Percentiles rank a stretch among this genome's conserved stretches.
phyloP scores from a whole-genome alignment of 2,113 vertebrate species.

The Prinia subflava region DNA sequence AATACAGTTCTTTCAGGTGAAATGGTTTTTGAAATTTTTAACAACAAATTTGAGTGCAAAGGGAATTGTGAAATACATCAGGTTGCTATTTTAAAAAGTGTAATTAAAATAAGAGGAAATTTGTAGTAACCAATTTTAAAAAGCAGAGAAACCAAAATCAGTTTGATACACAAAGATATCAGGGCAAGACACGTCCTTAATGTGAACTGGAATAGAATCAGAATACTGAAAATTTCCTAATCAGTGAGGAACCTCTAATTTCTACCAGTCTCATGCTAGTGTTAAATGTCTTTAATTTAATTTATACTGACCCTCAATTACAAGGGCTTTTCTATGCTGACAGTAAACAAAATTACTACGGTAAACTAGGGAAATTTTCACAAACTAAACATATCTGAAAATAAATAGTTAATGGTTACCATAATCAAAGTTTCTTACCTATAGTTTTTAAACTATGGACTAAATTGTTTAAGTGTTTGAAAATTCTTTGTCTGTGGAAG shows the following conservation, averaged over 20 bases:
- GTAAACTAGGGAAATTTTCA: slow-evolving; percentile 21
- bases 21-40: background rate
- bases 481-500: background rate
- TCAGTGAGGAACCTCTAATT: background rate
- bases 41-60: background rate
- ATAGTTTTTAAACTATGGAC: background rate
- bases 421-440: slow-evolving; percentile 30
- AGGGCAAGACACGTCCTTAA: background rate
- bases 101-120: background rate
- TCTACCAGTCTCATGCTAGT: background rate
- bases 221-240: background rate
- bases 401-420: background rate
- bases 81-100: background rate
- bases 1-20: background rate
- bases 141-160: background rate
- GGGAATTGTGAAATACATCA: background rate
- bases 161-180: background rate
- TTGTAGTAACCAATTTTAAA: background rate
- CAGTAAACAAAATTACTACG: background rate
- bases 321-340: background rate
- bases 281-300: background rate
- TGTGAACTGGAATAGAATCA: background rate
- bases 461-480: slow-evolving; percentile 25
- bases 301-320: background rate
- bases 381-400: background rate